These are phyloP conservation scores for Orius laevigatus DNA, from an alignment of 1,140 invertebrate species.

Conservation along the genomic window DNA sequence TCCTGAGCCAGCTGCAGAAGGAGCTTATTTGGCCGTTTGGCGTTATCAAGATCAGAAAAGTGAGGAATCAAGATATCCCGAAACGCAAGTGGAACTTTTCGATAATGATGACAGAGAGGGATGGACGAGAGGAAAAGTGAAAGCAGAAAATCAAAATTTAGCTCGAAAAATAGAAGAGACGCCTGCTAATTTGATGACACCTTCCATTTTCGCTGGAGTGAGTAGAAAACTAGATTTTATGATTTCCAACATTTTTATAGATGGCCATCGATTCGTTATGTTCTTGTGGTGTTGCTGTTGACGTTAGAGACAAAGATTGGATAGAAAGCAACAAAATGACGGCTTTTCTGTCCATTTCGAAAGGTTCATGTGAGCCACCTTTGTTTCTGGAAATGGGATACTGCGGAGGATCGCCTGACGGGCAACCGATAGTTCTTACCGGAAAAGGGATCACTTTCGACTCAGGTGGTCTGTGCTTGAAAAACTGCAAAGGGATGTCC, in stretches of 20 bases:
- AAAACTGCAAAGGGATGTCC: constrained; percentile 52
- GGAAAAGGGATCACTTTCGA: constrained; percentile 80
- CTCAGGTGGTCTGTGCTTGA: constrained; percentile 70
- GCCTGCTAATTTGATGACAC: constrained; percentile 73
- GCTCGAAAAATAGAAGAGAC: constrained; percentile 59
- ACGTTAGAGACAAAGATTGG: constrained; percentile 33
- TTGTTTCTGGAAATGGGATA: constrained; percentile 36
- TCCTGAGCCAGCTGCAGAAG: constrained; percentile 58
- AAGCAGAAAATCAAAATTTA: constrained; percentile 70
- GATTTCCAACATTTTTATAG: constrained; percentile 25
- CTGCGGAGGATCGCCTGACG: constrained; percentile 19
- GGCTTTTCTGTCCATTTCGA: constrained; percentile 35
- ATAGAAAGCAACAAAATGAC: constrained; percentile 35
- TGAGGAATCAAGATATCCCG: constrained; percentile 33
- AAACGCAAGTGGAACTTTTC: constrained; percentile 32
- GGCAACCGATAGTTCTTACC: constrained; percentile 26
- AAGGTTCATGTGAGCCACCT: constrained; percentile 35
- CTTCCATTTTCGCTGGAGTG: constrained; percentile 46
- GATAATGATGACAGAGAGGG: constrained; percentile 30
- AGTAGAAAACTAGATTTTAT: neutral
- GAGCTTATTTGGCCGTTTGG: constrained; percentile 41
- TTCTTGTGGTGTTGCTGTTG: constrained; percentile 23
- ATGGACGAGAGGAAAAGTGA: constrained; percentile 53
- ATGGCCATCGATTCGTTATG: constrained; percentile 21
- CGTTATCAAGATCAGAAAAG: constrained; percentile 49